A percentile compares a stretch with the other conserved stretches of the same genome.
Conservation (phyloP, 92 coral and sea anemone genomes). For the Virgularia gustaviana region DNA sequence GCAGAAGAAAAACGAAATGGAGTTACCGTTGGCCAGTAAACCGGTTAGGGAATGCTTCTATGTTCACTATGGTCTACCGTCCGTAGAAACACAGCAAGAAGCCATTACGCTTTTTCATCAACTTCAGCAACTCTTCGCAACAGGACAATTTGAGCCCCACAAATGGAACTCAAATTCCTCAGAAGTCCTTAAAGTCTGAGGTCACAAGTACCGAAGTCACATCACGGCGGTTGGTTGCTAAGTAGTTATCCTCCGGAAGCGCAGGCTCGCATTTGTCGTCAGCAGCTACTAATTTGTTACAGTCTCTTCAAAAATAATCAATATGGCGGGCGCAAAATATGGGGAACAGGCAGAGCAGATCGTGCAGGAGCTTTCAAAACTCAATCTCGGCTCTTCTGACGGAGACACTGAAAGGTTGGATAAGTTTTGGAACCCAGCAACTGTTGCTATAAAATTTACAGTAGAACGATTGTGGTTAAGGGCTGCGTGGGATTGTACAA, state of each 20-base stretch:
- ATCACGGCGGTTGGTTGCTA: too few species aligned
- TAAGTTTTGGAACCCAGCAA: conserved; percentile 49
- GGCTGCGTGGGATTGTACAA: conserved; percentile 9
- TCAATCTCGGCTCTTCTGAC: too few species aligned
- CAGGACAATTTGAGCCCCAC: conserved; percentile 36
- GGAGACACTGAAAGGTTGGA: too few species aligned
- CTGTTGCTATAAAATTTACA: conserved; percentile 41
- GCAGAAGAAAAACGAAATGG: conserved; percentile 33
- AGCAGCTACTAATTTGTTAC: too few species aligned
- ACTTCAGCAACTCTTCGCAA: conserved; percentile 40
- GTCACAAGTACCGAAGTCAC: too few species aligned
- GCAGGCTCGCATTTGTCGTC: too few species aligned
- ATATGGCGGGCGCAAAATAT: too few species aligned
- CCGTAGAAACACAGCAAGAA: conserved; percentile 38
- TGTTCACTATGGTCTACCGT: conserved; percentile 47
- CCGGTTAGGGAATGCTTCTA: conserved; percentile 48
- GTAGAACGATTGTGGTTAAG: conserved; percentile 32
- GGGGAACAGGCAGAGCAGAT: too few species aligned
- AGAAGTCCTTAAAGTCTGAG: conserved; percentile 38
- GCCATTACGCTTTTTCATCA: conserved; percentile 22
- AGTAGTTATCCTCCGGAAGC: too few species aligned
- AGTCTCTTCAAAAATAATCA: too few species aligned
- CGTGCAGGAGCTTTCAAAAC: too few species aligned
- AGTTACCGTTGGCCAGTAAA: conserved; percentile 40
- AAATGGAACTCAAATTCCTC: conserved; percentile 46